phyloP scores from a whole-genome alignment of 2,113 vertebrate genomes.

The Empidonax traillii region DNA sequence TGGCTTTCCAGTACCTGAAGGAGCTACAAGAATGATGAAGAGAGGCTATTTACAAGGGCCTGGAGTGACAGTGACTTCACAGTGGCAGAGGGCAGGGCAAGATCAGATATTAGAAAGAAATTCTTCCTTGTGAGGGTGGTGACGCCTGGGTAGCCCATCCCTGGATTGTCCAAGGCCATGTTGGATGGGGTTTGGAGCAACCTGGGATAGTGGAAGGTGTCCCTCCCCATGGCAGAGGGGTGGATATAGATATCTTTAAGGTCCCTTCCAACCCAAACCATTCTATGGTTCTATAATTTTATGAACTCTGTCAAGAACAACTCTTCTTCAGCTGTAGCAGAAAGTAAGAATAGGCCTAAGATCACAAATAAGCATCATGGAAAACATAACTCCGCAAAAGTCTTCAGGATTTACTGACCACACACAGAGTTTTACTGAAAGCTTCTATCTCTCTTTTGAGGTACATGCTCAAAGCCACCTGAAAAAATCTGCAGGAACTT shows the following conservation, averaged over 20 bases:
- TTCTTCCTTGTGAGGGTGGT: neutral
- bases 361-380: neutral
- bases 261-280: neutral
- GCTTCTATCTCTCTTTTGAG: neutral
- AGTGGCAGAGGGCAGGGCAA: neutral
- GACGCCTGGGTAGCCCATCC: neutral
- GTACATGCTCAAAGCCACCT: neutral
- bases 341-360: neutral
- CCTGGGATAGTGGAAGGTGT: fast-evolving
- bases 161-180: neutral
- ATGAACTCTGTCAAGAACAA: neutral
- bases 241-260: neutral
- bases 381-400: neutral
- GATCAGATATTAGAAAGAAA: fast-evolving
- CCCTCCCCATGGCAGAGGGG: neutral
- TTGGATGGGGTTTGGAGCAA: neutral
- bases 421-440: neutral
- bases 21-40: neutral
- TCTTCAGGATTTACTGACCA: neutral
- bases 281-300: neutral
- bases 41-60: neutral
- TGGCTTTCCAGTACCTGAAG: neutral
- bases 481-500: neutral
- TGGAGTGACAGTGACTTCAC: neutral
- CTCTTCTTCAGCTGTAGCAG: neutral